phyloP scores from a whole-genome alignment of 2,888 invertebrate species.

The Tanypteryx hageni region DNA sequence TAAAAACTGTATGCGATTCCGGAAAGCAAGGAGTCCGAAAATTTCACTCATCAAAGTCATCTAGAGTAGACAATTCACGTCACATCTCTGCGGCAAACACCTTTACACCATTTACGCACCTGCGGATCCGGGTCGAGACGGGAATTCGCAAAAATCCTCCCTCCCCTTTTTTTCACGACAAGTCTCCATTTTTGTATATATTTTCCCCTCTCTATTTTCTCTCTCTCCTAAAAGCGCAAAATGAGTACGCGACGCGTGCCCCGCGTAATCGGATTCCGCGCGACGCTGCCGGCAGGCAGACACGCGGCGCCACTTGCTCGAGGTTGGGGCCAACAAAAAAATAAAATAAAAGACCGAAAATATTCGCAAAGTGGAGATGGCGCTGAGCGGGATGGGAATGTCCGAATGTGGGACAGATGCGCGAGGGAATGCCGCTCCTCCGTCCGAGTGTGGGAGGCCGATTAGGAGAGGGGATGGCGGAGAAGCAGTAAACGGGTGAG shows the following conservation, averaged over 20 bases:
- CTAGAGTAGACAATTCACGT: neutral
- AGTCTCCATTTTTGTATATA: too few relatives aligned
- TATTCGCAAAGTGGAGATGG: conserved; percentile 12
- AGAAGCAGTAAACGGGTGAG: too few relatives aligned
- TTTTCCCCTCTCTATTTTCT: too few relatives aligned
- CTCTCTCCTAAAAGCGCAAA: neutral
- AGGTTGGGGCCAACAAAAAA: neutral
- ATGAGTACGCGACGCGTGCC: conserved; percentile 9
- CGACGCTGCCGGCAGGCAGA: neutral
- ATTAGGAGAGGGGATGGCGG: neutral
- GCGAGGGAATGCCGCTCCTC: neutral
- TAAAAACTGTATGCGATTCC: neutral
- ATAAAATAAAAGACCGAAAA: neutral
- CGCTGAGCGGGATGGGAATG: neutral
- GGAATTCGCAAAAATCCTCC: neutral
- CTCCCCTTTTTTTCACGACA: neutral
- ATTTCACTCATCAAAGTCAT: conserved; percentile 3
- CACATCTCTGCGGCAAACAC: conserved; percentile 3
- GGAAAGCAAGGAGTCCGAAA: neutral
- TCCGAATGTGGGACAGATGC: conserved; percentile 24
- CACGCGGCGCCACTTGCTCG: neutral
- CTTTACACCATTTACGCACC: conserved; percentile 16
- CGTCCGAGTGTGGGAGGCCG: neutral
- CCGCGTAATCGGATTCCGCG: conserved; percentile 1
- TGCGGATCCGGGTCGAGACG: neutral